A percentile compares a stretch with the other conserved stretches of the same genome.
Evolutionary conservation across 1,140 invertebrate species (phyloP).

Genomic region (Philaenus spumarius): DNA sequence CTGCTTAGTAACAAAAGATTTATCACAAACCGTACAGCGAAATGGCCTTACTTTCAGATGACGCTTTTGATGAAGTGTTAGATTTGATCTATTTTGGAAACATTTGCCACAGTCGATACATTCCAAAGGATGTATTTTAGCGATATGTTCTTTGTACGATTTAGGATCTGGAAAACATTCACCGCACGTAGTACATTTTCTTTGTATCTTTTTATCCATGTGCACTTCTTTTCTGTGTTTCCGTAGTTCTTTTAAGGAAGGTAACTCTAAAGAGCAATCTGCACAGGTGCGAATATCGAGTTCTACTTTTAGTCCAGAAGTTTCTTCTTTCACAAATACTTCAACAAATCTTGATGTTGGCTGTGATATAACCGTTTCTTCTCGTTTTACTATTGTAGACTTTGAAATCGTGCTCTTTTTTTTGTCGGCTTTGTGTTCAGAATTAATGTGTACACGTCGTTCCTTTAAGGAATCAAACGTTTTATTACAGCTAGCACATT

Average conservation of each 20-base stretch:
- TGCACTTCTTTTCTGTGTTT: constrained; percentile 20
- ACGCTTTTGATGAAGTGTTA: constrained; percentile 66
- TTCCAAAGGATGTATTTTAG: constrained; percentile 66
- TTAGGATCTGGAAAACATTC: constrained; percentile 27
- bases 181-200: constrained; percentile 30
- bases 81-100: constrained; percentile 42
- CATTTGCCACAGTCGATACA: constrained; percentile 72
- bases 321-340: constrained; percentile 4
- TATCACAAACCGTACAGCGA: constrained; percentile 69
- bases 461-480: constrained; percentile 58
- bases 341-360: background rate
- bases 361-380: too few relatives aligned
- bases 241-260: constrained; percentile 17
- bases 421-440: constrained; percentile 34
- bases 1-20: constrained; percentile 71
- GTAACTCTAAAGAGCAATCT: constrained; percentile 19
- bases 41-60: constrained; percentile 71
- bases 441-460: constrained; percentile 51
- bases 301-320: background rate
- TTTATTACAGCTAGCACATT: constrained; percentile 45
- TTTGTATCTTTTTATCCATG: constrained; percentile 11
- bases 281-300: constrained; percentile 11
- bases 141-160: constrained; percentile 29
- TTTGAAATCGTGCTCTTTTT: background rate
- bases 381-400: too few relatives aligned